Conservation (phyloP, 2,888 invertebrate genomes). For the Pseudococcus longispinus region DNA sequence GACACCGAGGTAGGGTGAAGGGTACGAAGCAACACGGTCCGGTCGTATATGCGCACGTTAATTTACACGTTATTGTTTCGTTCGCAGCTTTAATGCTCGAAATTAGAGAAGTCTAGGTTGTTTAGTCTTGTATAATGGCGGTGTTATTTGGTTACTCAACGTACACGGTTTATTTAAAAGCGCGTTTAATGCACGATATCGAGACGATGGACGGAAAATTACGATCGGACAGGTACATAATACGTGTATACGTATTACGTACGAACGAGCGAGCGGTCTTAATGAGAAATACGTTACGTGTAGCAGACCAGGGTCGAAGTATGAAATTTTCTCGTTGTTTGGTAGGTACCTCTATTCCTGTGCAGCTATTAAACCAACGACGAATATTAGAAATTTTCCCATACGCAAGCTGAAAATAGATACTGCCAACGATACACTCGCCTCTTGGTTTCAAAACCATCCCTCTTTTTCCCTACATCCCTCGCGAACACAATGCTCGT, state of each 20-base stretch:
- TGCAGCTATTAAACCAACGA: background rate
- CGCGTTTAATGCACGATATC: background rate
- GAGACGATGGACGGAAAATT: background rate
- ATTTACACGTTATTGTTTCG: slow-evolving; percentile 5
- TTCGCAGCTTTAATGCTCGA: background rate
- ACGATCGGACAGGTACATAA: background rate
- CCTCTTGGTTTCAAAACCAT: background rate
- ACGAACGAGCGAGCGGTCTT: background rate
- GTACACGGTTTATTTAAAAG: background rate
- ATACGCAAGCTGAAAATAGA: background rate
- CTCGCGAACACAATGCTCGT: background rate
- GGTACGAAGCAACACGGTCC: no score
- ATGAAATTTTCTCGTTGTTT: background rate
- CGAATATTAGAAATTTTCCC: background rate
- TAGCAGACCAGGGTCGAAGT: background rate
- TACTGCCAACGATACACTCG: no score
- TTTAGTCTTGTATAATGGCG: background rate
- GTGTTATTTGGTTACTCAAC: background rate
- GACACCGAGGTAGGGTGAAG: background rate
- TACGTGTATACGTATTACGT: background rate
- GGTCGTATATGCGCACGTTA: background rate
- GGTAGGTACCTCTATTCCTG: no score
- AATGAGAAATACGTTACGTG: background rate
- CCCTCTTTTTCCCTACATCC: no score
- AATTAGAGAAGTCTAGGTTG: background rate